phyloP scores from a whole-genome alignment of 2,113 vertebrate species.

The Loxodonta africana region DNA sequence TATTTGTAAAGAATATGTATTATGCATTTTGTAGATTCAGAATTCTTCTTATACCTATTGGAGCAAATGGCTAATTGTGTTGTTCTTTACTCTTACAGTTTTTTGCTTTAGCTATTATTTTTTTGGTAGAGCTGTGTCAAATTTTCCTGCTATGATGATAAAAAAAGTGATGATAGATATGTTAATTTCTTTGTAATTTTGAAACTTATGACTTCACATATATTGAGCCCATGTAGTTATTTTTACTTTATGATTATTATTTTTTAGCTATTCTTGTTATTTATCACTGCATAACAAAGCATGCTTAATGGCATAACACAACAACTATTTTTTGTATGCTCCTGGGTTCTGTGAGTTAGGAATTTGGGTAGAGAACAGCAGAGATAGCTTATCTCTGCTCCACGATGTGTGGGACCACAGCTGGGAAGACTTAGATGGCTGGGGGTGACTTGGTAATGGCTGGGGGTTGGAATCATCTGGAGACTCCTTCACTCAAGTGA shows the following conservation, averaged over 20 bases:
- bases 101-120: not conserved
- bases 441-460: not conserved
- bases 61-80: not conserved
- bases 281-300: not conserved
- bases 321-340: not conserved
- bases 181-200: constrained; percentile 28
- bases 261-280: constrained; percentile 3
- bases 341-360: not conserved
- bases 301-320: not conserved
- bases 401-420: not conserved
- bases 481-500: not conserved
- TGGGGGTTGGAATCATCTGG: not conserved
- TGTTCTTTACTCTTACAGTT: not conserved
- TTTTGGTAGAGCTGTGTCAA: not conserved
- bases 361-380: not conserved
- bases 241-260: not conserved
- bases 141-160: not conserved
- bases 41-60: not conserved
- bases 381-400: not conserved
- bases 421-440: not conserved
- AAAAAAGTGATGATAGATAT: not conserved
- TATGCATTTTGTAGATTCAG: not conserved
- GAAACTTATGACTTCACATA: not conserved
- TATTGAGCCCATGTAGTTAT: not conserved
- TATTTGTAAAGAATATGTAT: not conserved